Evolutionary conservation across 53 echinoderm and acorn worm genomes (phyloP).

Genomic region (Actinopyga echinites): DNA sequence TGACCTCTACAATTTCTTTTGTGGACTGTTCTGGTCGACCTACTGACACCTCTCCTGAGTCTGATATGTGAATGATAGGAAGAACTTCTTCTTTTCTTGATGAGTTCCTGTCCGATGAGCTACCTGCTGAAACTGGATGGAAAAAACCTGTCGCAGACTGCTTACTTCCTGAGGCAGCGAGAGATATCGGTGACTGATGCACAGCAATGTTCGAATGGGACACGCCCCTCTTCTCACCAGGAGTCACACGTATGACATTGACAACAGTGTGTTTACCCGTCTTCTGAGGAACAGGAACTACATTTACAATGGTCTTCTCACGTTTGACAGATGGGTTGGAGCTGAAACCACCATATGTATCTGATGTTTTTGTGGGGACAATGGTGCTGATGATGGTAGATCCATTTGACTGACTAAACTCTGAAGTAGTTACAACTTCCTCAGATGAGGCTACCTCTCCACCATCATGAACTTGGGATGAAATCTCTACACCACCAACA

Average conservation of each 20-base stretch:
- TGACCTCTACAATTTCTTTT: constrained; percentile 27
- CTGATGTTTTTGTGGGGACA: not conserved
- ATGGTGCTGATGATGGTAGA: not conserved
- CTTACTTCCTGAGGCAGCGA: not conserved
- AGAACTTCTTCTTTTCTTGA: not conserved
- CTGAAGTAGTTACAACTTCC: constrained; percentile 7
- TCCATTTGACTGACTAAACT: not conserved
- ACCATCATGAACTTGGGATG: constrained; percentile 2
- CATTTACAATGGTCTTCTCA: constrained; percentile 12
- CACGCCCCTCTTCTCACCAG: constrained; percentile 25
- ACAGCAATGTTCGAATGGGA: constrained; percentile 31
- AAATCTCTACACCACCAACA: not conserved
- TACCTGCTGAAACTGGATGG: not conserved
- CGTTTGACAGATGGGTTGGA: too few relatives aligned
- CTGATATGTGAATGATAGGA: constrained; percentile 23
- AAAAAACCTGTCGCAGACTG: not conserved
- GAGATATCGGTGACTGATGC: not conserved
- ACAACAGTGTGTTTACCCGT: constrained; percentile 1
- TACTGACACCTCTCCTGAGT: constrained; percentile 32
- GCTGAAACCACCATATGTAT: not conserved
- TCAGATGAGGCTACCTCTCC: constrained; percentile 13
- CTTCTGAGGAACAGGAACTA: not conserved
- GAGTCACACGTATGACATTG: constrained; percentile 33
- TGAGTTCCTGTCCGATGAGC: not conserved
- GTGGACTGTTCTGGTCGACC: not conserved